phyloP scores from a whole-genome alignment of 2,888 invertebrate species.

The Ochropleura plecta region DNA sequence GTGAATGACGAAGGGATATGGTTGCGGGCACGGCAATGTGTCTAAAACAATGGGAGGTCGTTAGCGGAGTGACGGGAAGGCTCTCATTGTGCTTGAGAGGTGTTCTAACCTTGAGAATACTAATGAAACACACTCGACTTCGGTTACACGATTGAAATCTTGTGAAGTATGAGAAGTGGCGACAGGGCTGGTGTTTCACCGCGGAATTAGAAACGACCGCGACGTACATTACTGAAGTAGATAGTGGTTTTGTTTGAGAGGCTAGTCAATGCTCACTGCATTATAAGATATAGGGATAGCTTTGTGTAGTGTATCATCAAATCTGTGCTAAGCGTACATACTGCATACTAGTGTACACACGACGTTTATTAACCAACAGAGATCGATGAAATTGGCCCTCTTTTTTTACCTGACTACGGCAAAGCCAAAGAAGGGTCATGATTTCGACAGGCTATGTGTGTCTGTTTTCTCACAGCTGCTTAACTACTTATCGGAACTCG shows the following conservation, averaged over 20 bases:
- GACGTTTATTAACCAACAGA: neutral
- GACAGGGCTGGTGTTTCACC: neutral
- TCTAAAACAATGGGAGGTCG: constrained; percentile 66
- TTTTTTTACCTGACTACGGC: too few relatives aligned
- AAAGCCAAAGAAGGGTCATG: too few relatives aligned
- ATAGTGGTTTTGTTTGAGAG: neutral
- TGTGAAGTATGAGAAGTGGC: constrained; percentile 43
- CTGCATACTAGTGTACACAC: neutral
- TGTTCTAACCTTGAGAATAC: constrained; percentile 63
- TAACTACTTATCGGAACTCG: too few relatives aligned
- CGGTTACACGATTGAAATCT: constrained; percentile 61
- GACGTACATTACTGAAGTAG: neutral
- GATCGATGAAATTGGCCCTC: too few relatives aligned
- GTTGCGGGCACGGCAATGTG: constrained; percentile 56
- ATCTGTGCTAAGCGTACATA: neutral
- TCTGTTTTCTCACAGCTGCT: too few relatives aligned
- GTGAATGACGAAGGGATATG: constrained; percentile 28
- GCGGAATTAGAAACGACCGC: neutral
- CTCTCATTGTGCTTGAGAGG: constrained; percentile 61
- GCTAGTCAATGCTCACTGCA: neutral
- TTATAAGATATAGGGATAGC: neutral
- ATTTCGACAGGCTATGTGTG: too few relatives aligned
- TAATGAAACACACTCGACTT: constrained; percentile 60
- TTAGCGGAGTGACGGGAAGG: constrained; percentile 61
- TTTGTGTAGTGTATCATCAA: neutral